Base-by-base conservation (phyloP, 2,113 vertebrate genomes). In the Engystomops pustulosus region DNA sequence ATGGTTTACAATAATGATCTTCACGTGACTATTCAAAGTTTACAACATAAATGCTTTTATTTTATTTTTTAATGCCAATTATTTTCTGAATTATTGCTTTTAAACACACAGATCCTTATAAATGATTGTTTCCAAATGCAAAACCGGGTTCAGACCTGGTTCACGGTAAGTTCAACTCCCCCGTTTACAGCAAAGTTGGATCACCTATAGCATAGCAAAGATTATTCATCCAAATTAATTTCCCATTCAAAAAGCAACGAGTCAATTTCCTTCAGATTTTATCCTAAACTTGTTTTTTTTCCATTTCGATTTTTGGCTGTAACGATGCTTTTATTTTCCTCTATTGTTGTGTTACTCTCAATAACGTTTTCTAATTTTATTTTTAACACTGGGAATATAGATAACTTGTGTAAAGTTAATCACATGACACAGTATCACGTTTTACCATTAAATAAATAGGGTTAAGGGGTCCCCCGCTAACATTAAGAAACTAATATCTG, bases 61-160 rank as follows among this genome's bases (percentile, higher is more conserved):
- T n/a, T n/a, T n/a, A n/a, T n/a, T n/a, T n/a, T n/a, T n/a, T 36
- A 36, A 62, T 62, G 53, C 17, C 76, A 79, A 62, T 62, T 79
- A 62, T 79, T 62, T 79, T 41, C 23, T 65, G 38, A 79, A 27
- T 79, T 65, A 79, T 65, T 62, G 76, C 76, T 20, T 78, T 44
- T 44, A 60, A 27, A 65, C 44, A 20, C 51, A 62, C 36, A 62
- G 36, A 25, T 30, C 55, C 49, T 44, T 44, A 45, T 45, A 45
- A 62, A 45, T 62, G 36, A 79, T 62, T 44, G 27, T 41, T 62
- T 79, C 76, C 76, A 79, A 60, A 79, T 62, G 55, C 20, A 41
- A 30, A 27, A 18, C 38, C 23, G n/a, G 23, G 53, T 62, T 38
- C n/a, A 60, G 36, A 27, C 23, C 34, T 79, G 38, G 76, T 79